Evolutionary conservation across 2,888 invertebrate species (phyloP).

Genomic region (Synanthedon myopaeformis): DNA sequence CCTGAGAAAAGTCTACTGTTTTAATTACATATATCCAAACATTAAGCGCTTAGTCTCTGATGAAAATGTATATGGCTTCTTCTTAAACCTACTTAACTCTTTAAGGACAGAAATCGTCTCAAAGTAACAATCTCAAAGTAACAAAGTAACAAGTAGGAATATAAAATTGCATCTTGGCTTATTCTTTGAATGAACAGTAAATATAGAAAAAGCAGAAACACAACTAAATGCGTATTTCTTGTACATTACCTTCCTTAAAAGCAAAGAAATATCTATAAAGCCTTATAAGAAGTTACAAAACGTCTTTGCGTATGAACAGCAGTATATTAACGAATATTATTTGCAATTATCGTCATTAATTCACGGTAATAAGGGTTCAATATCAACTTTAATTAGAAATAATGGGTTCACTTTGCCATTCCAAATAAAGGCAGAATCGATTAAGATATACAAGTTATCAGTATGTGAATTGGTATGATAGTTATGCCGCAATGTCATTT

Average conservation of each 20-base stretch:
- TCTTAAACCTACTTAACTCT: too few relatives aligned
- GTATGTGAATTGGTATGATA: conserved; percentile 5
- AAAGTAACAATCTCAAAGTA: too few relatives aligned
- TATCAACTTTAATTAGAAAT: background rate
- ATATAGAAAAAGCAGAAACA: too few relatives aligned
- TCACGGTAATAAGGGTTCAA: background rate
- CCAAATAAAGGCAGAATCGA: conserved; percentile 7
- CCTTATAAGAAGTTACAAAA: background rate
- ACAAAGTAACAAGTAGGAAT: too few relatives aligned
- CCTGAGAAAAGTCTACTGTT: too few relatives aligned
- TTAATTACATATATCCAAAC: too few relatives aligned
- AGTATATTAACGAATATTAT: background rate
- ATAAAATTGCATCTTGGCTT: too few relatives aligned
- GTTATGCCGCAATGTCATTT: conserved; percentile 8
- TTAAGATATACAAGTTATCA: conserved; percentile 5
- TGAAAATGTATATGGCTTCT: too few relatives aligned
- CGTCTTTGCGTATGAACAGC: background rate
- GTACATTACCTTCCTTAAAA: background rate
- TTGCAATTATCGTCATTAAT: background rate
- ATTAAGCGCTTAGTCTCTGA: too few relatives aligned
- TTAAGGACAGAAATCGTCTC: too few relatives aligned
- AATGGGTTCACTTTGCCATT: background rate
- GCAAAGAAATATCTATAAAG: background rate
- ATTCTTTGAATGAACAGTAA: too few relatives aligned
- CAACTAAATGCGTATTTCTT: too few relatives aligned